Percentiles rank a stretch among this genome's conserved stretches.
Evolutionary conservation across 2,113 vertebrate genomes (phyloP).

Genomic region (Hystrix brachyura): DNA sequence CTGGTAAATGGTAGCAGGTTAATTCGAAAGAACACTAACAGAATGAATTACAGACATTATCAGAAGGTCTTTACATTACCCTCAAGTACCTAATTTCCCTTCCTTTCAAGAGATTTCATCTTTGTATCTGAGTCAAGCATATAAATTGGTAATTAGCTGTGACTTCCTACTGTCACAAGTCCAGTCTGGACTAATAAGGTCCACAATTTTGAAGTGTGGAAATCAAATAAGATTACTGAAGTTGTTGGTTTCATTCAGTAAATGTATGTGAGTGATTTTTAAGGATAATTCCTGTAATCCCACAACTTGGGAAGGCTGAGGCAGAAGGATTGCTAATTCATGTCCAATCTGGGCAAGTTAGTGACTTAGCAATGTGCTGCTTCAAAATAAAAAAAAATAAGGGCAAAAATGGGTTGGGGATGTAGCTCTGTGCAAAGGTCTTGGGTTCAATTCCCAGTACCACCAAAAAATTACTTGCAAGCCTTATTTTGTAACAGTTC

Average conservation of each 20-base stretch:
- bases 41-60: not conserved
- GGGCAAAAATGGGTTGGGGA: not conserved
- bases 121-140: not conserved
- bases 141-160: not conserved
- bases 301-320: not conserved
- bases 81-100: too few species aligned
- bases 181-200: not conserved
- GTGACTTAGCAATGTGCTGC: not conserved
- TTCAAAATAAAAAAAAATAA: not conserved
- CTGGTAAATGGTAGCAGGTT: not conserved
- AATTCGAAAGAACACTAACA: not conserved
- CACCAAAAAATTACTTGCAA: not conserved
- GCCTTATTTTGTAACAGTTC: not conserved
- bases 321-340: not conserved
- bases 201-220: not conserved
- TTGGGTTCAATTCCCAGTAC: not conserved
- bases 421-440: not conserved
- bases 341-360: not conserved
- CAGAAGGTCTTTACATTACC: not conserved
- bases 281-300: not conserved
- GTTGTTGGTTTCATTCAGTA: not conserved
- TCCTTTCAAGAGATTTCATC: not conserved
- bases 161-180: not conserved
- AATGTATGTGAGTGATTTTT: not conserved
- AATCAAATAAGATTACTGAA: not conserved